Evolutionary conservation across 1,140 invertebrate genomes (phyloP).

Genomic region (Ceratitis capitata): DNA sequence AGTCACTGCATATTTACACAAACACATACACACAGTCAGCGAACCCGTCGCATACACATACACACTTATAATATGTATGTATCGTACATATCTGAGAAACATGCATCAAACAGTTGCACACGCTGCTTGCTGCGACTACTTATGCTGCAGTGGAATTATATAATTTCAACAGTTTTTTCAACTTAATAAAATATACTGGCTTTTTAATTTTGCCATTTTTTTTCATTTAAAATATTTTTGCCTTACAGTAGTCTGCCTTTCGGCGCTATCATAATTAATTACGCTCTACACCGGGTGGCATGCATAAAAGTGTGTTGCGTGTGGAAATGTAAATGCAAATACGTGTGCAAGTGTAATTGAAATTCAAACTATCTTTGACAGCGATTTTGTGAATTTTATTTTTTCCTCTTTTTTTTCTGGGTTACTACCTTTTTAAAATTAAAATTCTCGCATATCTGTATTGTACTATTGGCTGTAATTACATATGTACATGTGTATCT

Average conservation of each 20-base stretch:
- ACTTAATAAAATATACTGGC: neutral
- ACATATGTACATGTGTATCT: neutral
- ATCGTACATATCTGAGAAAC: no score
- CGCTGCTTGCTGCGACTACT: neutral
- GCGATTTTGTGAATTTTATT: neutral
- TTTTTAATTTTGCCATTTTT: neutral
- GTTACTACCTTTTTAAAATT: neutral
- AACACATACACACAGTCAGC: neutral
- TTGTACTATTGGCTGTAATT: neutral
- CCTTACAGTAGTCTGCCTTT: neutral
- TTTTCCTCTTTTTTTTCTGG: no score
- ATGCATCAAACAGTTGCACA: neutral
- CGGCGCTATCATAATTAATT: constrained; percentile 19
- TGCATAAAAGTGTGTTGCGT: neutral
- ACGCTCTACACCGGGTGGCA: neutral
- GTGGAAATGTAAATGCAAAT: neutral
- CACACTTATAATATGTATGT: neutral
- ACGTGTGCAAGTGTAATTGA: neutral
- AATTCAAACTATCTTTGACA: neutral
- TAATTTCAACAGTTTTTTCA: neutral
- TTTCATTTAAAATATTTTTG: neutral
- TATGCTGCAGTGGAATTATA: neutral
- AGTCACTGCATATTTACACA: neutral
- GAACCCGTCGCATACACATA: neutral
- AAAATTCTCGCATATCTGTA: neutral